Evolutionary conservation across 2,888 invertebrate genomes (phyloP).

Genomic region (Heliconius erato): DNA sequence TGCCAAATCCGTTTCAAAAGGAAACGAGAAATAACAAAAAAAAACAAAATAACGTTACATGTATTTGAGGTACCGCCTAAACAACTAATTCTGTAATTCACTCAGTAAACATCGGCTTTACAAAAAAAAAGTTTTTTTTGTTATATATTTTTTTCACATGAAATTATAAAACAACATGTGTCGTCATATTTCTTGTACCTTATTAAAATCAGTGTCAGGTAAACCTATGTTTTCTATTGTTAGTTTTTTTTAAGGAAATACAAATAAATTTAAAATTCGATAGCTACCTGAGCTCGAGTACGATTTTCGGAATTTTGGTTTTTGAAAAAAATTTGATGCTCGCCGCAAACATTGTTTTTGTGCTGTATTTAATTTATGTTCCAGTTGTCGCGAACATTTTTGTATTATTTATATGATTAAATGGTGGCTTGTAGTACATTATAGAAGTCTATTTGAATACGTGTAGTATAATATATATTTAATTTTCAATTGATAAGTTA

Average conservation of each 20-base stretch:
- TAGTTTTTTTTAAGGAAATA: slow-evolving; percentile 80
- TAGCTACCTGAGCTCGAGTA: slow-evolving; percentile 82
- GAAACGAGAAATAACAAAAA: slow-evolving; percentile 66
- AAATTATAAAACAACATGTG: slow-evolving; percentile 74
- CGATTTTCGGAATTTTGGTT: slow-evolving; percentile 80
- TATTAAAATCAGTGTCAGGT: slow-evolving; percentile 84
- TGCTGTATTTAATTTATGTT: slow-evolving; percentile 59
- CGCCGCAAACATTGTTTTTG: slow-evolving; percentile 85
- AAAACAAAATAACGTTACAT: slow-evolving; percentile 71
- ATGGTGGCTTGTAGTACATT: neutral
- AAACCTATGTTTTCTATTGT: slow-evolving; percentile 77
- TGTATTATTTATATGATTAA: neutral
- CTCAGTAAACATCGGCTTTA: slow-evolving; percentile 65
- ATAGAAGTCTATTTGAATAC: neutral
- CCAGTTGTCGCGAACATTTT: slow-evolving; percentile 43
- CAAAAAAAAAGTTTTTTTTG: slow-evolving; percentile 17
- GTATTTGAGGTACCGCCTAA: slow-evolving; percentile 64
- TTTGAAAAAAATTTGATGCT: slow-evolving; percentile 78
- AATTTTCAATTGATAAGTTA: neutral
- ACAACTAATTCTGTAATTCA: slow-evolving; percentile 78
- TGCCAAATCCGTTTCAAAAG: slow-evolving; percentile 76
- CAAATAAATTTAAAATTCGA: slow-evolving; percentile 81
- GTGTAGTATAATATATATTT: neutral
- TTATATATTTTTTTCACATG: slow-evolving; percentile 52
- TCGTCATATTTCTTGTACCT: slow-evolving; percentile 82